Evolutionary conservation across 23 tunicate species (phyloP).

Genomic region (Trididemnum nubilum): DNA sequence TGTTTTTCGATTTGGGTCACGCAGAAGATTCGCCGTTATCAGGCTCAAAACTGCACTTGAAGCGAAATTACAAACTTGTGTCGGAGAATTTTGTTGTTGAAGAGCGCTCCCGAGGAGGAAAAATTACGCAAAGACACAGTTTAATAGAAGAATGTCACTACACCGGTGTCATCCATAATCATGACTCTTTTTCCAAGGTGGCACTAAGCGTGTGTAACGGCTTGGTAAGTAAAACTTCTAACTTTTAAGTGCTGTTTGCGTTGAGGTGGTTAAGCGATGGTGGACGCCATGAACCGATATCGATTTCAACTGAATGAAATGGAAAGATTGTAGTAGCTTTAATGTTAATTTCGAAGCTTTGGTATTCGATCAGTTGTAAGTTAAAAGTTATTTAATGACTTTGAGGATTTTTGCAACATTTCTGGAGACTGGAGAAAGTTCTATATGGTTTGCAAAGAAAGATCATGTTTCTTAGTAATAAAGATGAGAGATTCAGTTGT

Average conservation of each 20-base stretch:
- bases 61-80: constrained; percentile 84
- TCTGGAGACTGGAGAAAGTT: too few species aligned
- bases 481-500: too few species aligned
- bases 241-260: too few species aligned
- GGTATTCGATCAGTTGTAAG: too few species aligned
- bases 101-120: constrained; percentile 73
- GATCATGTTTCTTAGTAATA: too few species aligned
- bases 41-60: constrained; percentile 62
- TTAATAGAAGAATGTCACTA: constrained; percentile 84
- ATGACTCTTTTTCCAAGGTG: constrained; percentile 82
- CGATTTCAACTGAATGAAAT: too few species aligned
- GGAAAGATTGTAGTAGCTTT: too few species aligned
- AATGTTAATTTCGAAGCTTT: too few species aligned
- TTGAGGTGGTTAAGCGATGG: background rate
- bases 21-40: constrained; percentile 46
- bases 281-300: background rate
- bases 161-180: constrained; percentile 82
- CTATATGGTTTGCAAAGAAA: too few species aligned
- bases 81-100: constrained; percentile 84
- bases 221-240: constrained; percentile 73
- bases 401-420: too few species aligned
- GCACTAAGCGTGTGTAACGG: constrained; percentile 94
- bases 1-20: constrained; percentile 75
- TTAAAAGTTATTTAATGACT: too few species aligned
- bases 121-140: constrained; percentile 59